phyloP scores from a whole-genome alignment of 2,888 invertebrate species.

The Agrochola litura region DNA sequence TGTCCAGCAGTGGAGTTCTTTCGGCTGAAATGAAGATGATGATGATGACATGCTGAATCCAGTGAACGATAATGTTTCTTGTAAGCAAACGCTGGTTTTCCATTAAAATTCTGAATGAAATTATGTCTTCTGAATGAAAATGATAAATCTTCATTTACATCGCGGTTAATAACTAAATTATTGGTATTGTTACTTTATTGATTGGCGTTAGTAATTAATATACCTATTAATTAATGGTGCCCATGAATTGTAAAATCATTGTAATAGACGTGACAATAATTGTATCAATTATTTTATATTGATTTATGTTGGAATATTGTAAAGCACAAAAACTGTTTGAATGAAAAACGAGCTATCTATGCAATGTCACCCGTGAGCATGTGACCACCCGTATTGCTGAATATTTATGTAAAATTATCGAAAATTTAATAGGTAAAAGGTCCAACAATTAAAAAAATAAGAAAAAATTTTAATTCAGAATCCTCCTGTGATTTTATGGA shows the following conservation, averaged over 20 bases:
- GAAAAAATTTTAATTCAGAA: too few species aligned
- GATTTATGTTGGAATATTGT: slow-evolving; percentile 13
- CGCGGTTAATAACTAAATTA: slow-evolving; percentile 13
- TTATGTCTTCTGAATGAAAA: slow-evolving; percentile 20
- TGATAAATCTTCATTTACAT: slow-evolving; percentile 8
- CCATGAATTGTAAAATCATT: slow-evolving; percentile 21
- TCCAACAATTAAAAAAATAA: too few species aligned
- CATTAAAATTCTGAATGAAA: slow-evolving; percentile 8
- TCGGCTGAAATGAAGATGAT: too few species aligned
- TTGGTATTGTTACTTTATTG: slow-evolving; percentile 17
- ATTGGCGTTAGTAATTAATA: slow-evolving; percentile 27
- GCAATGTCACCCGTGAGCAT: too few species aligned
- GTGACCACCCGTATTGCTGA: too few species aligned
- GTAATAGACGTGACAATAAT: slow-evolving; percentile 22
- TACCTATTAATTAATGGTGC: background rate
- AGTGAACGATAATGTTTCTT: background rate
- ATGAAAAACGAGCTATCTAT: background rate
- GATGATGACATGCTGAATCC: too few species aligned
- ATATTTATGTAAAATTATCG: too few species aligned
- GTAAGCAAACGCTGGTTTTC: background rate
- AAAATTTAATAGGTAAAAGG: too few species aligned
- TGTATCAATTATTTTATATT: slow-evolving; percentile 21
- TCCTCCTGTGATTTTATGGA: too few species aligned
- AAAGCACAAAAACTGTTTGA: slow-evolving; percentile 2
- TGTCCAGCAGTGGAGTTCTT: too few species aligned